Conservation (phyloP, 2,888 invertebrate genomes). For the Cryptops parisi region DNA sequence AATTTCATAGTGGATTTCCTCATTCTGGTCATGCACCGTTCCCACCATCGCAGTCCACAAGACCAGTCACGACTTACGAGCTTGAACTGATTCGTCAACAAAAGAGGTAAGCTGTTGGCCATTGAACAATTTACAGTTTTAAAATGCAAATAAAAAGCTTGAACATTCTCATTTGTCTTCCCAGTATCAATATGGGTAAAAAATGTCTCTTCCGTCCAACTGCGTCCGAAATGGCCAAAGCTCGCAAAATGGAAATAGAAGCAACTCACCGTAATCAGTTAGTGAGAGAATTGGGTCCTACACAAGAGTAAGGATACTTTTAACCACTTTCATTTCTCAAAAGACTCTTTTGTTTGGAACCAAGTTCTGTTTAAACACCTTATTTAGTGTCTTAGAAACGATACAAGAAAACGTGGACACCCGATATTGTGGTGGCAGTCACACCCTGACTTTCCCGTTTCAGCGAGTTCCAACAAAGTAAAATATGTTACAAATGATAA, state of each 20-base stretch:
- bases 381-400: not conserved
- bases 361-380: not conserved
- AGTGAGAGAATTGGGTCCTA: not conserved
- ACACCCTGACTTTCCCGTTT: conserved; percentile 43
- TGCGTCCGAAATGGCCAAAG: not conserved
- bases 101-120: conserved; percentile 3
- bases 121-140: too few relatives aligned
- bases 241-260: conserved; percentile 1
- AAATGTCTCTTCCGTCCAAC: not conserved
- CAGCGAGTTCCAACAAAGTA: too few relatives aligned
- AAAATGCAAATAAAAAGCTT: too few relatives aligned
- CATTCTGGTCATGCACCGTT: not conserved
- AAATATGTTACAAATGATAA: too few relatives aligned
- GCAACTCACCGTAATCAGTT: not conserved
- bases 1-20: not conserved
- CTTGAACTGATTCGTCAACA: conserved; percentile 12
- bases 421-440: conserved; percentile 64
- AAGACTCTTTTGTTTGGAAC: not conserved
- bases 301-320: not conserved
- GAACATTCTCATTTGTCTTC: too few relatives aligned
- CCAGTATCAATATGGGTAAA: conserved; percentile 2
- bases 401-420: conserved; percentile 29
- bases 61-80: conserved; percentile 11
- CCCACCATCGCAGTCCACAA: not conserved
- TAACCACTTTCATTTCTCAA: too few relatives aligned